Evolutionary conservation across 2,797 vertebrate genomes (phyloP).

Genomic region (Neostethus bicornis): DNA sequence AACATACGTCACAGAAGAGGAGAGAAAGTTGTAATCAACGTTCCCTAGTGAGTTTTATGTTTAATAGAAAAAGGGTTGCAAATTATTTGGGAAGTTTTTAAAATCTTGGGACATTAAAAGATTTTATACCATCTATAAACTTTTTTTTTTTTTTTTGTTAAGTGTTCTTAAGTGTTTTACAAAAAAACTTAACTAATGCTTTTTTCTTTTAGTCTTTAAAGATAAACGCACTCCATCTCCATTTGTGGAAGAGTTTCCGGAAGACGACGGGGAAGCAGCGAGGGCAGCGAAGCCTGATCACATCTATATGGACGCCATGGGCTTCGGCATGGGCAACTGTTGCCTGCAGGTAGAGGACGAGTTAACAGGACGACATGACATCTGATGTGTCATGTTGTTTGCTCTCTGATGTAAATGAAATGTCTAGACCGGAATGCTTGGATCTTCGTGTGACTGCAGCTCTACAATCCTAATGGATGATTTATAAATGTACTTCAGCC

Average conservation of each 20-base stretch:
- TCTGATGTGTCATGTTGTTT: neutral
- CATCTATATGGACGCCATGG: slow-evolving; percentile 99
- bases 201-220: slow-evolving; percentile 86
- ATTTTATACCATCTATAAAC: no score
- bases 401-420: neutral
- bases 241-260: slow-evolving; percentile 89
- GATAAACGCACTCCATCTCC: slow-evolving; percentile 90
- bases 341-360: slow-evolving; percentile 89
- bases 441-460: slow-evolving; percentile 1
- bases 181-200: neutral
- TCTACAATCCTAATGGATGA: slow-evolving; percentile 51
- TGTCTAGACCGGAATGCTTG: neutral
- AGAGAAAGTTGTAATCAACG: slow-evolving; percentile 95
- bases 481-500: slow-evolving; percentile 64
- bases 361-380: neutral
- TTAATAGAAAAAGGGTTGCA: neutral
- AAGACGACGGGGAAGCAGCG: slow-evolving; percentile 88
- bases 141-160: no score
- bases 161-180: no score
- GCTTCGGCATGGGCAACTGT: slow-evolving; percentile 98
- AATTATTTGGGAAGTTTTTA: neutral
- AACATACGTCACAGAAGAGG: slow-evolving; percentile 96
- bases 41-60: slow-evolving; percentile 88
- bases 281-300: slow-evolving; percentile 88
- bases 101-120: neutral